phyloP scores from a whole-genome alignment of 2,113 vertebrate species.

The Actenoides lindsayi region DNA sequence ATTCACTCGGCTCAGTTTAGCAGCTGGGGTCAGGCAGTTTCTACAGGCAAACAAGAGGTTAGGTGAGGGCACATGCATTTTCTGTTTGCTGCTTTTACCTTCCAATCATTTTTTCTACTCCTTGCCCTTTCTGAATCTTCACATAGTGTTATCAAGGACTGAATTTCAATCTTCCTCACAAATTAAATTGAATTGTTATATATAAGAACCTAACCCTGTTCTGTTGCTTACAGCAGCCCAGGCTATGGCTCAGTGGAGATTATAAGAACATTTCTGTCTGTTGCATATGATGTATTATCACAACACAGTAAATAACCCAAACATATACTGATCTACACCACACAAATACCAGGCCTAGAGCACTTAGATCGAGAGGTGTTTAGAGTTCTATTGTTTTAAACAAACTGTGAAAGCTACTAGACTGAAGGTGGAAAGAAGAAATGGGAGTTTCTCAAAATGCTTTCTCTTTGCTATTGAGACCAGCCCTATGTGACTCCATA shows the following conservation, averaged over 20 bases:
- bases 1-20: neutral
- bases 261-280: neutral
- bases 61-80: neutral
- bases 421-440: neutral
- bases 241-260: neutral
- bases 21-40: neutral
- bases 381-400: neutral
- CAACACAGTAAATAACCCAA: neutral
- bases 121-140: neutral
- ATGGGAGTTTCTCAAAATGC: neutral
- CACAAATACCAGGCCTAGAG: neutral
- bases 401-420: neutral
- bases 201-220: neutral
- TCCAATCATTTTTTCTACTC: neutral
- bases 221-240: neutral
- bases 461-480: neutral
- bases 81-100: neutral
- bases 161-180: neutral
- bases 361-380: neutral
- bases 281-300: neutral
- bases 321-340: neutral
- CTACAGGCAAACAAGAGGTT: neutral
- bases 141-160: neutral
- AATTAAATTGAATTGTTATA: neutral
- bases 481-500: no score